Base-by-base conservation (phyloP, 2,797 vertebrate species). In the Synaphobranchus kaupii region DNA sequence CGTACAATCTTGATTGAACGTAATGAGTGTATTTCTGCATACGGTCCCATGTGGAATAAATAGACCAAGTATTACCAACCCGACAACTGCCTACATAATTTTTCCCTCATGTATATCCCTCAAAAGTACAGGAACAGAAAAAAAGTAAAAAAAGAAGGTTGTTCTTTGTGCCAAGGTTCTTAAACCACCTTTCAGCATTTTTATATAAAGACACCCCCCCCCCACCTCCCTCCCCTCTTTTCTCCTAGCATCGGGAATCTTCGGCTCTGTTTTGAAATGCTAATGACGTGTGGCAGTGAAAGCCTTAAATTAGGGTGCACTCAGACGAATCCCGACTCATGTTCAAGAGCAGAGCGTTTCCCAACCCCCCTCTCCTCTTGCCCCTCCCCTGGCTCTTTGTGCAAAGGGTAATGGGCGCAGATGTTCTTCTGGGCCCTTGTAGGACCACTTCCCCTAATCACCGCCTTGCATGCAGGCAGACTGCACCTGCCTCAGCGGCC, bases 401-500 rank as follows among this genome's bases (percentile, higher is more conserved):
- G 88, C 86, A 88, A 82, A 91, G 90, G 68, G 95, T 95, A 97
- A 97, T 92, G 96, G 96, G 95, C 96, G 95, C 96, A 98, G 97
- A 97, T 97, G 97, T 97, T 96, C 90, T 91, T 92, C 94, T 93
- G 92, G 95, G 94, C 95, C 96, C 96, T 94, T 94, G 95, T 94
- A 94, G 95, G 95, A 94, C 89, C 92, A 95, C 93, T 96, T 93
- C 95, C 93, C 94, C 94, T 97, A 97, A 97, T 96, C 95, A 95
- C 95, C 94, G 95, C 94, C 95, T 95, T 95, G 93, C 94, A 95
- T 94, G 93, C 89, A 92, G 31, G 93, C 93, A 92, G 89, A 91
- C 96, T 95, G 96, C 96, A 97, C 97, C 96, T 97, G 96, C 94
- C 96, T 94, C 95, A 91, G 90, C 92, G 93, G 93, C 93, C 91